Percentiles rank a stretch among this genome's conserved stretches.
Conservation (phyloP, 2,797 vertebrate genomes). For the Myripristis murdjan region DNA sequence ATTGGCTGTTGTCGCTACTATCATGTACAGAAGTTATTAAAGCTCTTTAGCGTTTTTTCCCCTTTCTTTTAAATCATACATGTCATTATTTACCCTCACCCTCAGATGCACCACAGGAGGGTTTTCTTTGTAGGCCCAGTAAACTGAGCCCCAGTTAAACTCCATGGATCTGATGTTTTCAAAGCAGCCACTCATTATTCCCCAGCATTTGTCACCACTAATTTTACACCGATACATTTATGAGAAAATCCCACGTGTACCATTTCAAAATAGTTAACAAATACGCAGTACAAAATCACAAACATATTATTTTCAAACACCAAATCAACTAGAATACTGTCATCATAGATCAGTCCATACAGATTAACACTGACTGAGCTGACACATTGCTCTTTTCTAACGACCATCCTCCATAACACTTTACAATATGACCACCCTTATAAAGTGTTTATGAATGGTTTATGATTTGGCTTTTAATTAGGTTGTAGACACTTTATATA, state of each 20-base stretch:
- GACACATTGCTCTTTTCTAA: not conserved
- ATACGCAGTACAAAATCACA: slow-evolving; percentile 44
- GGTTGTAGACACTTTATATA: too few species aligned
- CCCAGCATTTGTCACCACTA: slow-evolving; percentile 22
- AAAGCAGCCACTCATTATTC: not conserved
- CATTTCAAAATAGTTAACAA: slow-evolving; percentile 23
- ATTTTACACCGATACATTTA: slow-evolving; percentile 32
- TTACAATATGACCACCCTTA: too few species aligned
- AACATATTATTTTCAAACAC: slow-evolving; percentile 21
- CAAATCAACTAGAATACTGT: slow-evolving; percentile 3
- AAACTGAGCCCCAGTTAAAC: not conserved
- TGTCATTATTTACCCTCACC: not conserved
- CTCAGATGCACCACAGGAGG: too few species aligned
- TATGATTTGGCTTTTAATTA: too few species aligned
- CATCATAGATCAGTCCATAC: not conserved
- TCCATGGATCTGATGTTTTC: slow-evolving; percentile 11
- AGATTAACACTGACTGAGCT: not conserved
- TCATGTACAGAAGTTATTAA: slow-evolving; percentile 17
- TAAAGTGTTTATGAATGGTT: too few species aligned
- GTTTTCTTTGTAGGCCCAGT: too few species aligned
- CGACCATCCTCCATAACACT: too few species aligned
- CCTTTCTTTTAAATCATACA: too few species aligned
- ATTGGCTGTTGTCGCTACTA: too few species aligned
- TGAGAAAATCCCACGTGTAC: slow-evolving; percentile 23
- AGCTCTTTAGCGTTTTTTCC: too few species aligned